A percentile compares a stretch with the other conserved stretches of the same genome.
Evolutionary conservation across 1,140 invertebrate genomes (phyloP).

Genomic region (Drosophila pseudoananassae): DNA sequence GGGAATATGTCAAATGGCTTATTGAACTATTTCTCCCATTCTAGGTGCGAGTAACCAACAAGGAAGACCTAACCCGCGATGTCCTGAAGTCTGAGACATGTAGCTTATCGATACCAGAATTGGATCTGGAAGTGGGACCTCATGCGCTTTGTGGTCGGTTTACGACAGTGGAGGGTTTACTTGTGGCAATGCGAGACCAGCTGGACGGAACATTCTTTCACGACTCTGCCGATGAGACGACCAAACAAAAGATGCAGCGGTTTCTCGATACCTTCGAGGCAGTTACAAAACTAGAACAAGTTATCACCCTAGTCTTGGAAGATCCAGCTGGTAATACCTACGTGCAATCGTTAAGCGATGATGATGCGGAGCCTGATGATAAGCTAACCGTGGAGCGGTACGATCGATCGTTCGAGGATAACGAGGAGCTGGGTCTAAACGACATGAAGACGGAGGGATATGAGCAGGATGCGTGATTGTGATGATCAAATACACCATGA

Average conservation of each 20-base stretch:
- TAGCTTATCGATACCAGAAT: conserved; percentile 93
- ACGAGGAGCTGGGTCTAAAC: conserved; percentile 97
- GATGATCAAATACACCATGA: too few relatives aligned
- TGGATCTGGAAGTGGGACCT: conserved; percentile 94
- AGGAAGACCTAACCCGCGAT: conserved; percentile 95
- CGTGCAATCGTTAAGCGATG: conserved; percentile 93
- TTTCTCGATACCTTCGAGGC: conserved; percentile 90
- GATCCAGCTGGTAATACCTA: conserved; percentile 99
- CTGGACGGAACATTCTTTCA: conserved; percentile 90
- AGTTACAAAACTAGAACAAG: conserved; percentile 87
- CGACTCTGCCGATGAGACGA: conserved; percentile 88
- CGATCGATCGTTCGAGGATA: conserved; percentile 94
- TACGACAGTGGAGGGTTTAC: conserved; percentile 96
- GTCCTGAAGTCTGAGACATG: conserved; percentile 98
- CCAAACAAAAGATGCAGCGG: conserved; percentile 82
- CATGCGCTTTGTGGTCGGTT: conserved; percentile 96
- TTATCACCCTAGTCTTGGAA: conserved; percentile 93
- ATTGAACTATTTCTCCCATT: conserved; percentile 85
- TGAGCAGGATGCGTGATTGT: conserved; percentile 60
- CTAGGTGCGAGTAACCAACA: conserved; percentile 89
- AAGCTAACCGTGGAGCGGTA: conserved; percentile 92
- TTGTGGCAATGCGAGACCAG: conserved; percentile 89
- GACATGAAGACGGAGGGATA: conserved; percentile 96
- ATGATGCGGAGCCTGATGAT: conserved; percentile 88
- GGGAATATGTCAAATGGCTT: not conserved